Base-by-base conservation (phyloP, 2,113 vertebrate genomes). In the Grammomys surdaster region DNA sequence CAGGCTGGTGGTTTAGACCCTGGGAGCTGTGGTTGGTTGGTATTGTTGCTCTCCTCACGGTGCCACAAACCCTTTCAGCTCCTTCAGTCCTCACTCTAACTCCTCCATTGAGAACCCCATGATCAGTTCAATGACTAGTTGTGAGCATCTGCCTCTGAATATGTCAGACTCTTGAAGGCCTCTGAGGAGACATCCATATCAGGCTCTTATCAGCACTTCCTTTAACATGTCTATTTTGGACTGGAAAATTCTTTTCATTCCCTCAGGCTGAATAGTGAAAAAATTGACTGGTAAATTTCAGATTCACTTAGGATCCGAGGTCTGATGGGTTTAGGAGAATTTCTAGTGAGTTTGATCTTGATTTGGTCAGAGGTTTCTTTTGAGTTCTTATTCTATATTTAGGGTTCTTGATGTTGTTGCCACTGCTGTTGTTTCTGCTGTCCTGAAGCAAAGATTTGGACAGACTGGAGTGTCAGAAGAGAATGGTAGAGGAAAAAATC, bases 191-290 rank as follows among this genome's bases (percentile, higher is more conserved):
- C n/a, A n/a, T n/a, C n/a, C n/a, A n/a, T n/a, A n/a, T n/a, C n/a
- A n/a, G n/a, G n/a, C n/a, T n/a, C n/a, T n/a, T n/a, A n/a, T n/a
- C n/a, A n/a, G n/a, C n/a, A n/a, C n/a, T n/a, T n/a, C n/a, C n/a
- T n/a, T 88, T 48, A 84, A 51, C 67, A 51, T 51, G 2, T 89
- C 96, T 92, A 7, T 90, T 81, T 96, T 86, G 51, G 73, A 70
- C 40, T 78, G 40, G 54, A 67, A 91, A 81, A 54, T 48, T 78
- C 13, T 72, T 93, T 90, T 73, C 85, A 91, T 84, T 90, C 36
- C 14, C 36, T 60, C 7, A 24, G 4, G 9, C n/a, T 81, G 54
- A 46, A 12, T 24, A 60, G 36, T 78, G 63, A 80, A 94, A 82
- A 58, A 48, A 6, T 78, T 87, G 20, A 8, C 92, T 87, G 48